Evolutionary conservation across 2,888 invertebrate species (phyloP), one percentile per base, ranked within the genome.

Genomic region (Chrysolina americana): DNA sequence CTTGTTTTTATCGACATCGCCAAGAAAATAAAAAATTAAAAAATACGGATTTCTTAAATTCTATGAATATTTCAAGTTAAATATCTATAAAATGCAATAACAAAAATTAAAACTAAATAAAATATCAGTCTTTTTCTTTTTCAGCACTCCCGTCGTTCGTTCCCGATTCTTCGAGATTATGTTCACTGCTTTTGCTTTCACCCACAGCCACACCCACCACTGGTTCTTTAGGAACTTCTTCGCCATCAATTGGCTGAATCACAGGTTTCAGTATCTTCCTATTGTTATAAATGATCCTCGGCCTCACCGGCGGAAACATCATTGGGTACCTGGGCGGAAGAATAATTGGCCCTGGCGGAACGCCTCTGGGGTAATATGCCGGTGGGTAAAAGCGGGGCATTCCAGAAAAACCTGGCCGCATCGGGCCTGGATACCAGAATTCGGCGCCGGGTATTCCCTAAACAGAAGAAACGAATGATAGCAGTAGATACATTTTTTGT

Each of bases 311-410:
- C 5, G 66, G 66, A 23, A 36, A 66, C 66, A 66, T 50, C 66
- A 66, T 66, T 13, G 66, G 66, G 36, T 66, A 66, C 1, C 66
- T 48, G 15, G 66, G 66, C 6, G 50, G 66, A 4, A 66, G 28
- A 21, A 66, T 50, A 36, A 66, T 66, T 3, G 66, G 66, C 19
- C 66, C 50, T n/a, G 66, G 66, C 15, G 23, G 66, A 9, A 66
- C 28, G 17, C 50, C 50, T 47, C 66, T 48, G 0, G 66, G 66
- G 19, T 17, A 66, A 50, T 50, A 66, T 5, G 66, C 50, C 19
- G 66, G 66, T 10, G 66, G 66, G 19, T 66, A 66, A 28, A 66
- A 66, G 2, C 66, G 66, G 8, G 66, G 66, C 48, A 50, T 23
- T 36, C 28, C 48, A 11, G 66, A 9, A 36, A 50, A 66, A 50